Evolutionary conservation across 2,113 vertebrate genomes (phyloP).

Genomic region (Phoenicopterus ruber): DNA sequence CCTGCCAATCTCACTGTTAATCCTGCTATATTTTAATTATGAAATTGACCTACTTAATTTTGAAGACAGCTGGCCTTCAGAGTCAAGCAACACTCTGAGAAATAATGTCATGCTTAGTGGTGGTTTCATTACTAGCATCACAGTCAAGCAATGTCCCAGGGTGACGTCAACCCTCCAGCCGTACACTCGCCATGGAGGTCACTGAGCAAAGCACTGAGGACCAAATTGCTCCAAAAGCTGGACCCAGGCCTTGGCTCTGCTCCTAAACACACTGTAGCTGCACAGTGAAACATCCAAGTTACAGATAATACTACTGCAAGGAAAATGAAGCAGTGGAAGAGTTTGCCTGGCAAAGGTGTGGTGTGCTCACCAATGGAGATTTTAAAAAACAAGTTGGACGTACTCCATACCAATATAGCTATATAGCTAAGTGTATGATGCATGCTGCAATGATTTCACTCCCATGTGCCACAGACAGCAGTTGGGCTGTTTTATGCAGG

Average conservation of each 20-base stretch:
- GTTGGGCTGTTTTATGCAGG: background rate
- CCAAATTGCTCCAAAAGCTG: background rate
- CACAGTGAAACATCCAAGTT: background rate
- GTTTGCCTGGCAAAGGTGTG: background rate
- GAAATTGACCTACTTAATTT: too few relatives aligned
- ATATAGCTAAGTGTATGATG: rapidly evolving
- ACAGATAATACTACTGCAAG: background rate
- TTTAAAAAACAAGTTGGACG: rapidly evolving
- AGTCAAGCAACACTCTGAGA: too few relatives aligned
- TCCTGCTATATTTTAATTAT: too few relatives aligned
- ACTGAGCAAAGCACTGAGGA: too few relatives aligned
- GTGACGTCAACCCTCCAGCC: too few relatives aligned
- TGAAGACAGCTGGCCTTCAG: too few relatives aligned
- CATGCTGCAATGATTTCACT: background rate
- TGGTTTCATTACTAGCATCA: too few relatives aligned
- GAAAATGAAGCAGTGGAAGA: background rate
- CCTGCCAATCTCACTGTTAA: too few relatives aligned
- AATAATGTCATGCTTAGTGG: too few relatives aligned
- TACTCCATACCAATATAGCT: rapidly evolving
- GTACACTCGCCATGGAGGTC: too few relatives aligned
- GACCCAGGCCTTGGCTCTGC: background rate
- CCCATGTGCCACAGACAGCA: background rate
- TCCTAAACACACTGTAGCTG: background rate
- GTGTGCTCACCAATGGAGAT: background rate
- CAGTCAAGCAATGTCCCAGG: too few relatives aligned